phyloP scores from a whole-genome alignment of 1,140 invertebrate species.

The Solen grandis region DNA sequence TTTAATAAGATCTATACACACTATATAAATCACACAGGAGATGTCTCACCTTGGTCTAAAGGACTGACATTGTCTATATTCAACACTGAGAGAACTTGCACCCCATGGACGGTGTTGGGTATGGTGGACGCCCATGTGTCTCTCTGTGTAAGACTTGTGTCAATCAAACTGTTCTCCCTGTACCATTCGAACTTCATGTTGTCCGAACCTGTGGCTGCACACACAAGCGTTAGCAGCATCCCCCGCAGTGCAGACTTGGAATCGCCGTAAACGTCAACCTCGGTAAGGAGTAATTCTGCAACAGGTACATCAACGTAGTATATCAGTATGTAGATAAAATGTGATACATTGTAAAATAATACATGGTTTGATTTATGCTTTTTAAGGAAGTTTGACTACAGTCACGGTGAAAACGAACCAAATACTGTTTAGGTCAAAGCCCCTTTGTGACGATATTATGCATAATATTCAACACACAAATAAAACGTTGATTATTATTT shows the following conservation, averaged over 20 bases:
- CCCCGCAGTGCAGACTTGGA: conserved; percentile 57
- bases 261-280: conserved; percentile 58
- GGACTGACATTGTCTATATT: conserved; percentile 65
- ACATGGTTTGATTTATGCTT: no score
- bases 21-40: no score
- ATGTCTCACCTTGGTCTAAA: conserved; percentile 62
- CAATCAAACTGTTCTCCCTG: conserved; percentile 59
- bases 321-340: no score
- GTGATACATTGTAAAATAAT: no score
- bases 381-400: no score
- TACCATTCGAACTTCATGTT: conserved; percentile 63
- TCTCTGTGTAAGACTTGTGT: conserved; percentile 51
- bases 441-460: no score
- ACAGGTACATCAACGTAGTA: background rate
- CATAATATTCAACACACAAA: no score
- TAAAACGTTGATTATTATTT: no score
- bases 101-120: conserved; percentile 49
- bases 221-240: conserved; percentile 61
- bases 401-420: no score
- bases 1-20: no score
- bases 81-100: conserved; percentile 56
- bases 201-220: conserved; percentile 59
- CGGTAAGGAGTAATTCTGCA: conserved; percentile 57
- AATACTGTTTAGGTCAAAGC: no score
- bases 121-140: conserved; percentile 63